These are phyloP conservation scores for Protomyctophum bolini DNA, from an alignment of 2,113 vertebrate species.

Conservation along the genomic window DNA sequence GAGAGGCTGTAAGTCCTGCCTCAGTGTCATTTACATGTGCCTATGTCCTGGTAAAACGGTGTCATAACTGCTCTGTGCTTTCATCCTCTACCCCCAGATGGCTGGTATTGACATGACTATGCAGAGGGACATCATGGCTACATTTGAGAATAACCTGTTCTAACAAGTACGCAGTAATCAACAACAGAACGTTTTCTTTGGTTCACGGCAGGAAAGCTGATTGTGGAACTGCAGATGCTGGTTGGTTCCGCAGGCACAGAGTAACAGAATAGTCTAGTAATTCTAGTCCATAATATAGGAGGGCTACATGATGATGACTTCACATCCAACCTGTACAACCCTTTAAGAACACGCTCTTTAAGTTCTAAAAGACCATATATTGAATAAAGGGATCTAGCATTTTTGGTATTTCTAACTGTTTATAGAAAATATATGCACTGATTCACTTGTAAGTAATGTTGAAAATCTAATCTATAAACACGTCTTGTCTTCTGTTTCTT, in stretches of 20 bases:
- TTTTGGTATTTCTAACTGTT: conserved; percentile 37
- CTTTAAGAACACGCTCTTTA: conserved; percentile 9
- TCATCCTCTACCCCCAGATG: conserved; percentile 78
- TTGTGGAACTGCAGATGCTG: neutral
- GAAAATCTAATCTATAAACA: neutral
- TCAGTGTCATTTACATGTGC: neutral
- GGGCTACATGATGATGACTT: neutral
- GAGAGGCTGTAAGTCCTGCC: conserved; percentile 84
- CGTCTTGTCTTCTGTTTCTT: too few species aligned
- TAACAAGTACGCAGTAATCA: conserved; percentile 48
- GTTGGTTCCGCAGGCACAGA: neutral
- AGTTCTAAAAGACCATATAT: conserved; percentile 17
- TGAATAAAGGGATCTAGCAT: conserved; percentile 9
- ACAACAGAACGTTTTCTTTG: neutral
- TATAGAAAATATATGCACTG: conserved; percentile 44
- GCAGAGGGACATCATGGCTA: conserved; percentile 89
- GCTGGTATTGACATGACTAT: conserved; percentile 86
- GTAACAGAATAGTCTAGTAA: neutral
- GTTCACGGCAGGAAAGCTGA: neutral
- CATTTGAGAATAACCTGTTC: conserved; percentile 88
- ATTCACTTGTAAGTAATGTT: conserved; percentile 29
- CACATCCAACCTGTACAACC: neutral
- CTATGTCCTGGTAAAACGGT: neutral
- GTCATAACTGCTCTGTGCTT: neutral
- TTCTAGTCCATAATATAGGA: too few species aligned